Evolutionary conservation across 2,888 invertebrate genomes (phyloP).

Genomic region (Subacronicta megacephala): DNA sequence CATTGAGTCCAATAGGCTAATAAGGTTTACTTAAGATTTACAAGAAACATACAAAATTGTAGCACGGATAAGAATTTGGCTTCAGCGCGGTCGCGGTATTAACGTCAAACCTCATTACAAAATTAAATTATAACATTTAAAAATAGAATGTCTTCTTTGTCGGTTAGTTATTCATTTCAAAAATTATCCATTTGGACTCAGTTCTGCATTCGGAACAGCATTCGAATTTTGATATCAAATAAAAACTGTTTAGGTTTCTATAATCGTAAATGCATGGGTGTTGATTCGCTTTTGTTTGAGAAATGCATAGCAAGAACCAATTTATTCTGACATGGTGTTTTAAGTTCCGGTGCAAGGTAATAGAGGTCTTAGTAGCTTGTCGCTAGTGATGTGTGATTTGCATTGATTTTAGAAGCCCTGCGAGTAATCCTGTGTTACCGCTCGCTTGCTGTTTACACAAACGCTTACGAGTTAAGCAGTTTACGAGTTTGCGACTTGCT

Average conservation of each 20-base stretch:
- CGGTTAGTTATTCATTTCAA: no score
- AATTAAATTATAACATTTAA: no score
- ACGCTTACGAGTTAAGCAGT: slow-evolving; percentile 86
- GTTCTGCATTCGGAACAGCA: no score
- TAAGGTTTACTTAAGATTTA: background rate
- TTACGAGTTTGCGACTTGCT: slow-evolving; percentile 67
- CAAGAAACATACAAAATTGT: background rate
- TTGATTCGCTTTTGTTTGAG: slow-evolving; percentile 54
- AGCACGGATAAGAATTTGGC: background rate
- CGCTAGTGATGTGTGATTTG: slow-evolving; percentile 66
- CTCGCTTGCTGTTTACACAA: slow-evolving; percentile 85
- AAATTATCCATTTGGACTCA: no score
- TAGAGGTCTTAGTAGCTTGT: slow-evolving; percentile 23
- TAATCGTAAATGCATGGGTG: no score
- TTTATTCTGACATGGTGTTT: slow-evolving; percentile 16
- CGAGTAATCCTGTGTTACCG: slow-evolving; percentile 81
- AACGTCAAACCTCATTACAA: no score
- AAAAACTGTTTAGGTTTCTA: no score
- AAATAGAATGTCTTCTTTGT: no score
- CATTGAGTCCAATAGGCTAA: background rate
- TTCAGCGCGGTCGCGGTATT: background rate
- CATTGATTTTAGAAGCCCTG: slow-evolving; percentile 87
- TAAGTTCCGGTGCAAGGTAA: background rate
- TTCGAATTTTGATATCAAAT: no score
- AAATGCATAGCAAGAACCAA: slow-evolving; percentile 41